Evolutionary conservation across 1,140 invertebrate genomes (phyloP), one percentile per base, ranked within the genome.

Genomic region (Medauroidea extradentata): DNA sequence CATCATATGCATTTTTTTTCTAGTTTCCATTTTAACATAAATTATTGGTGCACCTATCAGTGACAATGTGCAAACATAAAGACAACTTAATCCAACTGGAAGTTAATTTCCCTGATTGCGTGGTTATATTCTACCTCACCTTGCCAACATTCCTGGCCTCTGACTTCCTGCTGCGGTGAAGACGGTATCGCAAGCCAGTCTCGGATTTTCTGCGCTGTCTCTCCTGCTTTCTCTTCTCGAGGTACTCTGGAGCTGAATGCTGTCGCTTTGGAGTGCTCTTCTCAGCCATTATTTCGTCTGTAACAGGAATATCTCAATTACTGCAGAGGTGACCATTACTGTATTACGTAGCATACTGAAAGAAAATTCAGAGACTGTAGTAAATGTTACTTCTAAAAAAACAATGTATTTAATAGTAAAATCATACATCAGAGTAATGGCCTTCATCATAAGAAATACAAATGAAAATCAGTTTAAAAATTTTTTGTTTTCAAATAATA

Each of bases 241-340:
- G 75, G 73, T 96, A 96, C 63, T 94, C 91, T 1, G 93, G 93
- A 0, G 92, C 90, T n/a, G 87, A 89, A 57, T 91, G 82, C 65
- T 89, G 85, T 66, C 86, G 84, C 62, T 86, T 86, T 64, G 85
- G 80, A 1, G 83, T 83, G 7, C 68, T 69, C 63, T 75, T 80
- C 55, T 83, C 81, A 27, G 65, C 65, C n/a, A 72, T 48, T 43
- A 69, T 64, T 54, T 73, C 71, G 68, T 73, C 73, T 73, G 61
- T 38, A 2, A 2, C 24, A 1, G 19, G 7, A 51, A 27, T n/a
- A n/a, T n/a, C n/a, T n/a, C n/a, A n/a, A n/a, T n/a, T n/a, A n/a
- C n/a, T n/a, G n/a, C n/a, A n/a, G n/a, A n/a, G n/a, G n/a, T n/a
- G n/a, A n/a, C n/a, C n/a, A n/a, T n/a, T n/a, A n/a, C n/a, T n/a